These are phyloP conservation scores for Ceratosolen solmsi DNA, from an alignment of 1,140 invertebrate species.

Conservation along the genomic window DNA sequence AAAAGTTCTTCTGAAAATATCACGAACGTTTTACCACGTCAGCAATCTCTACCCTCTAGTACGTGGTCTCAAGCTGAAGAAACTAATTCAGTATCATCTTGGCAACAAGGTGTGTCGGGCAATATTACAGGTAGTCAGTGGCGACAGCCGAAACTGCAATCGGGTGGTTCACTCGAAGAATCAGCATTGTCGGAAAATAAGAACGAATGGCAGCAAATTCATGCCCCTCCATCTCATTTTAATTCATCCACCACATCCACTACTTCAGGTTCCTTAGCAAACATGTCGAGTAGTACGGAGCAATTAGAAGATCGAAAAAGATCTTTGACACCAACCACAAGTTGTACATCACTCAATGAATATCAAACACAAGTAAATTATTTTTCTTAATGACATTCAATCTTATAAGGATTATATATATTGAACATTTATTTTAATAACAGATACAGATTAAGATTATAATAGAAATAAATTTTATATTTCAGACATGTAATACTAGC, in stretches of 20 bases:
- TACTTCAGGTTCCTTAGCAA: slow-evolving; percentile 53
- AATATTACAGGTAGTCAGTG: slow-evolving; percentile 49
- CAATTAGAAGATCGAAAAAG: slow-evolving; percentile 60
- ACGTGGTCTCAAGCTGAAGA: slow-evolving; percentile 51
- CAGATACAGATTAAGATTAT: not conserved
- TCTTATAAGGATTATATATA: not conserved
- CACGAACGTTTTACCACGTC: slow-evolving; percentile 49
- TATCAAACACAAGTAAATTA: slow-evolving; percentile 45
- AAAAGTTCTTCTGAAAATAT: slow-evolving; percentile 52
- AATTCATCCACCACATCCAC: slow-evolving; percentile 51
- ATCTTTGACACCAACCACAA: slow-evolving; percentile 54
- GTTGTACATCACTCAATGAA: slow-evolving; percentile 57
- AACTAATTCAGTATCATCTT: slow-evolving; percentile 50
- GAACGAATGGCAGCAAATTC: slow-evolving; percentile 60
- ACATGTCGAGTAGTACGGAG: slow-evolving; percentile 58
- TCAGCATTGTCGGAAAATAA: slow-evolving; percentile 52
- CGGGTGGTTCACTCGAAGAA: slow-evolving; percentile 45
- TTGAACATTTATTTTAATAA: not conserved
- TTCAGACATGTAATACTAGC: slow-evolving; percentile 27
- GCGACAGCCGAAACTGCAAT: slow-evolving; percentile 47
- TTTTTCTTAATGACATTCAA: slow-evolving; percentile 3
- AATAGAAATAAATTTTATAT: slow-evolving; percentile 20
- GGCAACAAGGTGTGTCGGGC: slow-evolving; percentile 52
- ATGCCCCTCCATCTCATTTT: slow-evolving; percentile 54
- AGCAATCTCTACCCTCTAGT: slow-evolving; percentile 49